Evolutionary conservation across 2,888 invertebrate genomes (phyloP).

Genomic region (Metallyticus violacea): DNA sequence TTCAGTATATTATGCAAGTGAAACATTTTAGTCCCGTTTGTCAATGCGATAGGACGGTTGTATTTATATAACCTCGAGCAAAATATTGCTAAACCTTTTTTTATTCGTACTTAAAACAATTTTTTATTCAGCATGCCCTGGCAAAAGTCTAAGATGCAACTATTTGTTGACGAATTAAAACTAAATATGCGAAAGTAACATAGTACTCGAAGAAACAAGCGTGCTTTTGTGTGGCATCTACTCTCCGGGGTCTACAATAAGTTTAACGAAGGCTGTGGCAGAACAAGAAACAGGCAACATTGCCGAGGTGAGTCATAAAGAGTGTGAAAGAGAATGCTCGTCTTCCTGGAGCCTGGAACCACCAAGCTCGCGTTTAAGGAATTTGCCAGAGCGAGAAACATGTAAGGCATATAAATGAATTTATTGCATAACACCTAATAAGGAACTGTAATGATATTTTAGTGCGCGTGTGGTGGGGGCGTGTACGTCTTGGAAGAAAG

Average conservation of each 20-base stretch:
- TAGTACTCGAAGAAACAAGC: neutral
- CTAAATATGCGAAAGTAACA: neutral
- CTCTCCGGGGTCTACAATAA: neutral
- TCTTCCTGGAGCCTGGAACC: neutral
- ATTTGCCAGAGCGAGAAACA: neutral
- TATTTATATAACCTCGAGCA: too few relatives aligned
- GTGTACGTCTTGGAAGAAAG: neutral
- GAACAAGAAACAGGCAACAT: neutral
- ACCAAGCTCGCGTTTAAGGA: neutral
- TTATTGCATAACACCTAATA: conserved; percentile 4
- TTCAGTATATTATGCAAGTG: too few relatives aligned
- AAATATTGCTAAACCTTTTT: too few relatives aligned
- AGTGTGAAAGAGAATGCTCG: neutral
- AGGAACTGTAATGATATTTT: conserved; percentile 10
- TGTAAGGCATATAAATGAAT: conserved; percentile 4
- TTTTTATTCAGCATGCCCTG: too few relatives aligned
- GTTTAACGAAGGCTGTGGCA: neutral
- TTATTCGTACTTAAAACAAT: too few relatives aligned
- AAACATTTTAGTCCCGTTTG: too few relatives aligned
- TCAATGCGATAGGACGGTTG: too few relatives aligned
- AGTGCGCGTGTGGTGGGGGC: neutral
- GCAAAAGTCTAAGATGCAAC: too few relatives aligned
- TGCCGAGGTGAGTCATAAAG: neutral
- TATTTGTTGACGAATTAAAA: too few relatives aligned
- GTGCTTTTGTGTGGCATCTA: neutral